Conservation (phyloP, 2,888 invertebrate species). For the Harpagoxenus sublaevis region DNA sequence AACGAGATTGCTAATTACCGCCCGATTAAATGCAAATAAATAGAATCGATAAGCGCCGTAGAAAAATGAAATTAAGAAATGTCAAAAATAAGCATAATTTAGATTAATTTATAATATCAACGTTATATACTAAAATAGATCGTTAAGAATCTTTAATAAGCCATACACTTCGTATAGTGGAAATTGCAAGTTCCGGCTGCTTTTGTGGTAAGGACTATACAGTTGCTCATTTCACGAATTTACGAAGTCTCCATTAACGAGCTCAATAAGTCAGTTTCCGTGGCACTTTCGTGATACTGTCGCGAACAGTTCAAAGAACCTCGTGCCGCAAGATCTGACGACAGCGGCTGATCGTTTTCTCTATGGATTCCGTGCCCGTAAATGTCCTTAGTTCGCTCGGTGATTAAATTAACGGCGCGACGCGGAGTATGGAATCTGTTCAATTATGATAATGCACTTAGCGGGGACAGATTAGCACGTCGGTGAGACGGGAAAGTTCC, state of each 20-base stretch:
- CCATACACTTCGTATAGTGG: not conserved
- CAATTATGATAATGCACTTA: slow-evolving; percentile 55
- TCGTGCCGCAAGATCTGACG: not conserved
- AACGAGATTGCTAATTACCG: slow-evolving; percentile 3
- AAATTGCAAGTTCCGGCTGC: not conserved
- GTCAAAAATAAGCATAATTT: not conserved
- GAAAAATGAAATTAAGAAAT: not conserved
- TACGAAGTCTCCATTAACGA: slow-evolving; percentile 16
- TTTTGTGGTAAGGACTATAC: not conserved
- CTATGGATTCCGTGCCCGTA: slow-evolving; percentile 27
- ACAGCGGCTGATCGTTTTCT: not conserved
- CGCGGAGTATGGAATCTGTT: slow-evolving; percentile 45
- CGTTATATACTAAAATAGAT: not conserved
- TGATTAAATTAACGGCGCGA: slow-evolving; percentile 47
- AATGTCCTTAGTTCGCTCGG: slow-evolving; percentile 38
- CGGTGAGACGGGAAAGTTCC: slow-evolving; percentile 39
- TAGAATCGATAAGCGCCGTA: not conserved
- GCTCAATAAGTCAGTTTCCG: slow-evolving; percentile 5
- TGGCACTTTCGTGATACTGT: slow-evolving; percentile 5
- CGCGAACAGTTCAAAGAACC: slow-evolving; percentile 17
- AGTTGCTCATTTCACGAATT: slow-evolving; percentile 15
- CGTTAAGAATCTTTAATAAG: not conserved
- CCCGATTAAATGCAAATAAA: not conserved
- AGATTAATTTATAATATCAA: not conserved
- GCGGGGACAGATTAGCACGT: slow-evolving; percentile 38